Evolutionary conservation across 2,113 vertebrate species (phyloP).

Genomic region (Clupea harengus): DNA sequence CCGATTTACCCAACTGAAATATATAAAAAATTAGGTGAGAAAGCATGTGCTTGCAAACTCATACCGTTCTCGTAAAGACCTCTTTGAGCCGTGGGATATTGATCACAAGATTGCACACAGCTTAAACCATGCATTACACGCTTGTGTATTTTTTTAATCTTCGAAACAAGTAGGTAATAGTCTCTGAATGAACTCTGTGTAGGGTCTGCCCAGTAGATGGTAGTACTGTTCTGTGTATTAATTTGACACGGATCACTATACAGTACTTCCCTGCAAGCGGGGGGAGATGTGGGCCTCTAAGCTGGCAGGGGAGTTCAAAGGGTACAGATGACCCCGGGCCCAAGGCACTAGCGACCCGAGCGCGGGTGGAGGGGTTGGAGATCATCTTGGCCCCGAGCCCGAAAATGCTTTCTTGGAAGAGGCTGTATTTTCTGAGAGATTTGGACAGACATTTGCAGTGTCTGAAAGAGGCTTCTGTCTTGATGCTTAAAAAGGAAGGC

Average conservation of each 20-base stretch:
- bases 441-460: neutral
- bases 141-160: too few species aligned
- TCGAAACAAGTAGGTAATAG: neutral
- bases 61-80: neutral
- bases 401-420: neutral
- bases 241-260: neutral
- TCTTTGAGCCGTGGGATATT: neutral
- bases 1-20: too few species aligned
- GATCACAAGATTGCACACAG: neutral
- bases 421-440: neutral
- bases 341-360: too few species aligned
- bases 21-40: neutral
- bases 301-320: too few species aligned
- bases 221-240: slow-evolving; percentile 33
- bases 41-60: neutral
- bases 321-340: too few species aligned
- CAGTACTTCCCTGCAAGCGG: neutral
- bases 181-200: neutral
- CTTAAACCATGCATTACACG: too few species aligned
- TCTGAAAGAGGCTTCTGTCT: neutral
- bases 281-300: too few species aligned
- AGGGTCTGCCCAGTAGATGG: slow-evolving; percentile 44
- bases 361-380: too few species aligned
- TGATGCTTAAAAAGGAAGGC: neutral
- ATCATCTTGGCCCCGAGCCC: neutral